Base-by-base conservation (phyloP, 1,140 invertebrate genomes). In the Diplogasteroides magnus region DNA sequence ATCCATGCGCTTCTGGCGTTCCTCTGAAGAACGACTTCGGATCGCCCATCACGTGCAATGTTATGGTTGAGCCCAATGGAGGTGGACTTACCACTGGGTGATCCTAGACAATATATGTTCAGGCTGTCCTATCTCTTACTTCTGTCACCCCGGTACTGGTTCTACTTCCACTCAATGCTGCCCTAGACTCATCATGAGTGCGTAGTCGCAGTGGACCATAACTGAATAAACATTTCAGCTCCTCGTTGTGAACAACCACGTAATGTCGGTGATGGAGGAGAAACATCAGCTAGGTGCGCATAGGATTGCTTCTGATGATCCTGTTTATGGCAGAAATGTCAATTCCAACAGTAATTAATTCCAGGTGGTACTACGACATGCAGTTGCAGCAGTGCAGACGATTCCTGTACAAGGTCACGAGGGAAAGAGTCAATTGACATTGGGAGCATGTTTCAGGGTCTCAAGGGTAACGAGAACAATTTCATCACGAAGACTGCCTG, bases 331-430 rank as follows among this genome's bases (percentile, higher is more conserved):
- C n/a, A n/a, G n/a, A n/a, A n/a, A n/a, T n/a, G n/a, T n/a, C n/a
- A n/a, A n/a, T n/a, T n/a, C n/a, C n/a, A n/a, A n/a, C n/a, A n/a
- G n/a, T n/a, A n/a, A n/a, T n/a, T n/a, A n/a, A n/a, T n/a, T n/a
- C n/a, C n/a, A n/a, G 80, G 58, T 82, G 82, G 81, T 82, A 78
- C 68, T 82, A 72, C 68, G 80, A 82, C 62, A 61, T 31, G 28
- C 25, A 67, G 13, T 67, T 67, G 6, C 77, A 76, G 32, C 64
- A 75, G 31, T 82, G 80, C 74, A 82, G 80, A 71, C 72, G 80
- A 23, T 82, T 82, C 65, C 62, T 83, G 3, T 82, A 82, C 69
- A 80, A 78, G 64, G 37, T 48, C 6, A 48, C 37, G 37, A 48
- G 6, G 37, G 37, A 11, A 11, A 48, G 37, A 48, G 37, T 48